A percentile compares a stretch with the other conserved stretches of the same genome.
phyloP scores from a whole-genome alignment of 2,888 invertebrate genomes.

The Candidula unifasciata region DNA sequence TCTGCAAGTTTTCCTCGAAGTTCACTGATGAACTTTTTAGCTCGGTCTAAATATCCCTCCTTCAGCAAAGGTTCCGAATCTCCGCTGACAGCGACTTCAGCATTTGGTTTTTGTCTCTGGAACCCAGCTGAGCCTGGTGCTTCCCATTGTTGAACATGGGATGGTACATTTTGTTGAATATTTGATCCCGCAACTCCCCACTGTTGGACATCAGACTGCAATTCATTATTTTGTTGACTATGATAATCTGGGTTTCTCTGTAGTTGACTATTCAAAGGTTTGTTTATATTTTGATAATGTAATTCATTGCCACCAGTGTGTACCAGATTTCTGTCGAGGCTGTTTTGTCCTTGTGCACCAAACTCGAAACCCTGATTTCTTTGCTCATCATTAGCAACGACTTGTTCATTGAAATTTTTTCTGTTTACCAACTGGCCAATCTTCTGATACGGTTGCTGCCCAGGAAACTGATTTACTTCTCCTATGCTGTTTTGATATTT shows the following conservation, averaged over 20 bases:
- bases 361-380: too few species aligned
- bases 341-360: too few species aligned
- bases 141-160: background rate
- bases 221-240: too few species aligned
- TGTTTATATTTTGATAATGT: background rate
- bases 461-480: too few species aligned
- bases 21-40: constrained; percentile 27
- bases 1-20: background rate
- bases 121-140: background rate
- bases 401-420: too few species aligned
- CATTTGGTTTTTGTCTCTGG: too few species aligned
- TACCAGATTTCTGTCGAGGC: background rate
- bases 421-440: too few species aligned
- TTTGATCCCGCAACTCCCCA: background rate
- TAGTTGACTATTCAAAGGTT: too few species aligned
- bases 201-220: background rate
- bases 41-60: constrained; percentile 38
- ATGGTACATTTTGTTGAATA: background rate
- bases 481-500: too few species aligned
- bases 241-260: too few species aligned
- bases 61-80: background rate
- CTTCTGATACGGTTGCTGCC: too few species aligned
- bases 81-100: background rate
- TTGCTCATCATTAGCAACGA: too few species aligned
- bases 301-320: background rate